Base-by-base conservation (phyloP, 2,113 vertebrate genomes). In the Rallus limicola region DNA sequence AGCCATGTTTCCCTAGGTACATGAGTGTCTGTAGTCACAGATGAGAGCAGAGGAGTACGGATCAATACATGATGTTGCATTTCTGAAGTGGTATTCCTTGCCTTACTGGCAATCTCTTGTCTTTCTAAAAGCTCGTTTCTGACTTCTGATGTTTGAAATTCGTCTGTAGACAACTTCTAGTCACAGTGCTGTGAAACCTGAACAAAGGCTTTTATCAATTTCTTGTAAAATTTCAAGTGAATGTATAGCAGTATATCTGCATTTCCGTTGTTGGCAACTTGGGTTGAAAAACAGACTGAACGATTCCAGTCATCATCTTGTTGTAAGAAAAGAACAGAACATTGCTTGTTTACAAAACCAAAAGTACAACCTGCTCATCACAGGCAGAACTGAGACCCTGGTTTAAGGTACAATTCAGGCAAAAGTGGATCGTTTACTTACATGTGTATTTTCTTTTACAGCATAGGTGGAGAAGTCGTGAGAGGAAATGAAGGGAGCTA, bases 391-490 rank as follows among this genome's bases (percentile, higher is more conserved):
- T 50, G 53, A 89, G 64, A 46, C 46, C 52, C 24, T 86, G 24
- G 16, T 71, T 88, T 44, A 53, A 52, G 53, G 50, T 65, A 29
- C 2, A 2, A 25, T 28, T 36, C n/a, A 77, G 42, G 36, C 28
- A 79, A 42, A 87, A 13, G 10, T 20, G n/a, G 5, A 24, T 64
- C 7, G 29, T 68, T 78, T 59, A 17, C 44, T 79, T 50, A 20
- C 2, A 23, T 26, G 11, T 3, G 1, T 85, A 33, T 92, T 97
- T 95, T 95, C 74, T 95, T 58, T 72, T 97, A 92, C 98, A 99
- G 99, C 97, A 99, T 99, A 91, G 99, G 99, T 53, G 99, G 99
- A 80, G 99, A 99, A 78, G 99, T 99, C 33, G 98, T 98, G 34
- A 97, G 98, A 92, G 98, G 98, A 96, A 98, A 98, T 70, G 99